Percentiles rank a stretch among this genome's conserved stretches.
Conservation (phyloP, 2,113 vertebrate genomes). For the Sigmodon hispidus region DNA sequence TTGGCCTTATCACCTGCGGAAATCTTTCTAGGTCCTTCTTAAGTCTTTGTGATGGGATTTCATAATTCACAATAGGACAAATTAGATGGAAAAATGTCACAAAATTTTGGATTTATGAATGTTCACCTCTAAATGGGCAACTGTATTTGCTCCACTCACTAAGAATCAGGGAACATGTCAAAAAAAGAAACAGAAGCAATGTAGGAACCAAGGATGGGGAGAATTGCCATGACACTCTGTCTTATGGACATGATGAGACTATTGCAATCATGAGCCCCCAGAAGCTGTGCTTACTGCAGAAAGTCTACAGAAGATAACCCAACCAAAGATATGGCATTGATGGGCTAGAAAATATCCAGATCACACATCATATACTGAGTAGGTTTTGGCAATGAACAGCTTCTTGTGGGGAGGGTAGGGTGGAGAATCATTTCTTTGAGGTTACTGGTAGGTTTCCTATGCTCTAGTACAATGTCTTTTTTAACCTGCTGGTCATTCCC, state of each 20-base stretch:
- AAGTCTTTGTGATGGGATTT: not conserved
- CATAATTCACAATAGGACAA: not conserved
- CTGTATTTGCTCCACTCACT: not conserved
- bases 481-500: too few species aligned
- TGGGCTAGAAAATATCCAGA: not conserved
- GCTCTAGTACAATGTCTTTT: not conserved
- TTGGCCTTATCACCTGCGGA: not conserved
- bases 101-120: not conserved
- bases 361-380: not conserved
- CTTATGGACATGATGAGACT: not conserved
- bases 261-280: too few species aligned
- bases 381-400: not conserved
- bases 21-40: not conserved
- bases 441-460: not conserved
- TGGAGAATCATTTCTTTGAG: not conserved
- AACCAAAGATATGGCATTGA: too few species aligned
- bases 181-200: not conserved
- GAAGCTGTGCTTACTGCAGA: not conserved
- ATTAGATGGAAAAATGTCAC: not conserved
- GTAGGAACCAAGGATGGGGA: not conserved
- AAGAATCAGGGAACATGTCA: too few species aligned
- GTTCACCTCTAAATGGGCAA: not conserved
- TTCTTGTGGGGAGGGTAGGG: not conserved
- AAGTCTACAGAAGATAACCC: not conserved
- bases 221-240: too few species aligned